These are phyloP conservation scores for Cryptotermes secundus DNA, from an alignment of 1,140 invertebrate species.

Conservation along the genomic window DNA sequence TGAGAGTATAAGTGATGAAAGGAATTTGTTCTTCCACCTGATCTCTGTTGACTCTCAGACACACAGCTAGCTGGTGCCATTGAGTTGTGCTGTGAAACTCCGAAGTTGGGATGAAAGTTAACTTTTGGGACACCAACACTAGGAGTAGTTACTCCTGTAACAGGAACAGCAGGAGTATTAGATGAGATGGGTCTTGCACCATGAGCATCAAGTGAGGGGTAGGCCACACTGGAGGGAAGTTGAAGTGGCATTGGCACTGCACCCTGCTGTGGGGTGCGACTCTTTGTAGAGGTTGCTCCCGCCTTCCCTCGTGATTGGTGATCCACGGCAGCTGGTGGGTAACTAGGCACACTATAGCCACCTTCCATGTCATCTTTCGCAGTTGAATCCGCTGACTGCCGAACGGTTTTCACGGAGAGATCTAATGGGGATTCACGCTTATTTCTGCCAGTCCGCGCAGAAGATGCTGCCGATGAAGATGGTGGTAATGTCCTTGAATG, in stretches of 20 bases:
- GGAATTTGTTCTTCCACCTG: neutral
- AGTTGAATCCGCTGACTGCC: conserved; percentile 81
- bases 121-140: conserved; percentile 63
- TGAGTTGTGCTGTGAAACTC: conserved; percentile 44
- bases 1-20: conserved; percentile 23
- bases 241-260: conserved; percentile 37
- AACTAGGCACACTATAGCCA: conserved; percentile 18
- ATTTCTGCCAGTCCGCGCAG: conserved; percentile 38
- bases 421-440: conserved; percentile 78
- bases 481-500: neutral
- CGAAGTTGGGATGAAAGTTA: conserved; percentile 68
- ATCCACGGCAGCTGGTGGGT: conserved; percentile 19
- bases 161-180: conserved; percentile 31
- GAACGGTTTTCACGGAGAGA: conserved; percentile 80
- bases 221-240: conserved; percentile 38
- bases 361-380: conserved; percentile 61
- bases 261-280: neutral
- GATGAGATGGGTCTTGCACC: conserved; percentile 34
- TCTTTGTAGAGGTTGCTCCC: neutral
- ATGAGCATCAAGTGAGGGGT: conserved; percentile 41
- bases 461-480: neutral
- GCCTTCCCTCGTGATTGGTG: conserved; percentile 12
- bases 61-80: neutral
- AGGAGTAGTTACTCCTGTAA: neutral
- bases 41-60: neutral